phyloP scores from a whole-genome alignment of 2,888 invertebrate species.

The Elegia similella region DNA sequence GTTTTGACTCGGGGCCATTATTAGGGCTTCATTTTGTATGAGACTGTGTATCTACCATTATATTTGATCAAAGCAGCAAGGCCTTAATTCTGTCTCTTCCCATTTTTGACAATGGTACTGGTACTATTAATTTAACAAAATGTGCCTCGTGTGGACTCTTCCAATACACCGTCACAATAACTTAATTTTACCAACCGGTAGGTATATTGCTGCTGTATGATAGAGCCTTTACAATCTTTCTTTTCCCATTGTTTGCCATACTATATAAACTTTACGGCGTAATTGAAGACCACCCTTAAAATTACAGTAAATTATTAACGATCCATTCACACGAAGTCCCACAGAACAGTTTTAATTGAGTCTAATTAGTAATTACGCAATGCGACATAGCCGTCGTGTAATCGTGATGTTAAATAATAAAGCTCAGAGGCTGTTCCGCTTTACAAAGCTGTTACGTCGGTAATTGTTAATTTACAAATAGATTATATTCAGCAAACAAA shows the following conservation, averaged over 20 bases:
- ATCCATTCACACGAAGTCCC: conserved; percentile 36
- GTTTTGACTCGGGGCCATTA: no score
- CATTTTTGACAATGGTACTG: no score
- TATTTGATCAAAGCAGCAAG: no score
- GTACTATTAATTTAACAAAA: no score
- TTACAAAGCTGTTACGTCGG: neutral
- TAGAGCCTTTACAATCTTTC: conserved; percentile 2
- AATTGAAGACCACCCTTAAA: conserved; percentile 17
- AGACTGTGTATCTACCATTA: no score
- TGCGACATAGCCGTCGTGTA: conserved; percentile 56
- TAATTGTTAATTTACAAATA: conserved; percentile 8
- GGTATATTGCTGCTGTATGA: no score
- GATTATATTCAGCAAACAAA: neutral
- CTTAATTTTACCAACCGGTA: no score
- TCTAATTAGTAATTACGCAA: conserved; percentile 60
- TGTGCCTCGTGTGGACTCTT: no score
- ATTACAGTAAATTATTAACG: conserved; percentile 23
- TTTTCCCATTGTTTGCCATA: conserved; percentile 14
- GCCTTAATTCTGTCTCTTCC: no score
- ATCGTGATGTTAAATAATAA: conserved; percentile 37
- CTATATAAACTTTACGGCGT: conserved; percentile 9
- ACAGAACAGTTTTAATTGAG: conserved; percentile 62
- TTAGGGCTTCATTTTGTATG: no score
- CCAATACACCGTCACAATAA: no score
- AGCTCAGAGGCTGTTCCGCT: conserved; percentile 27